Evolutionary conservation across 2,797 vertebrate genomes (phyloP).

Genomic region (Oceanodroma leucorhoa): DNA sequence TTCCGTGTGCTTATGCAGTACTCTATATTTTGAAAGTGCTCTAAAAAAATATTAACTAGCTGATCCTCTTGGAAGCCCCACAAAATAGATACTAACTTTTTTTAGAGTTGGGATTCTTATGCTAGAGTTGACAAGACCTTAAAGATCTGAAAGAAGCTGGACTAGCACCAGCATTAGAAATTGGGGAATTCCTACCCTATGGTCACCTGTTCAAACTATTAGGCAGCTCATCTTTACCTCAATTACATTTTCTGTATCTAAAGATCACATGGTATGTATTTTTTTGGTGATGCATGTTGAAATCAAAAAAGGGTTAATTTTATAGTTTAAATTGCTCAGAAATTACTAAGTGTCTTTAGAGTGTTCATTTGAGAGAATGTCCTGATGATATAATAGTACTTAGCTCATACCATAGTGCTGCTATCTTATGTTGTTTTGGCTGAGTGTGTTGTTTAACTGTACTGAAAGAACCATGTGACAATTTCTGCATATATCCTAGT

Average conservation of each 20-base stretch:
- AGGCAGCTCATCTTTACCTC: not conserved
- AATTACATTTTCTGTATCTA: not conserved
- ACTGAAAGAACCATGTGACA: not conserved
- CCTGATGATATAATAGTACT: conserved; percentile 10
- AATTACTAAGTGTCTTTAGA: not conserved
- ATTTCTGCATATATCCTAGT: not conserved
- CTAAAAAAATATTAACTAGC: not conserved
- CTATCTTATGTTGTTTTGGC: not conserved
- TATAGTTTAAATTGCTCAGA: not conserved
- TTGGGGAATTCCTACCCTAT: not conserved
- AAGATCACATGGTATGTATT: not conserved
- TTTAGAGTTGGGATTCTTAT: not conserved
- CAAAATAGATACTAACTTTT: not conserved
- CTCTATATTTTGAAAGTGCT: not conserved
- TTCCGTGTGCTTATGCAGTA: not conserved
- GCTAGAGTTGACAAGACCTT: not conserved
- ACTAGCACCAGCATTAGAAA: not conserved
- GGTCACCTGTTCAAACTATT: not conserved
- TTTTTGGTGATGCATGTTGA: not conserved
- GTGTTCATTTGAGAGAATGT: not conserved
- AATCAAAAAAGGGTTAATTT: not conserved
- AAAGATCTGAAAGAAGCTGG: not conserved
- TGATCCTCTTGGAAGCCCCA: not conserved
- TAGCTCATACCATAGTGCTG: not conserved
- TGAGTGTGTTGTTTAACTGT: not conserved